phyloP scores from a whole-genome alignment of 2,797 vertebrate species.

The Acanthurus lineatus region DNA sequence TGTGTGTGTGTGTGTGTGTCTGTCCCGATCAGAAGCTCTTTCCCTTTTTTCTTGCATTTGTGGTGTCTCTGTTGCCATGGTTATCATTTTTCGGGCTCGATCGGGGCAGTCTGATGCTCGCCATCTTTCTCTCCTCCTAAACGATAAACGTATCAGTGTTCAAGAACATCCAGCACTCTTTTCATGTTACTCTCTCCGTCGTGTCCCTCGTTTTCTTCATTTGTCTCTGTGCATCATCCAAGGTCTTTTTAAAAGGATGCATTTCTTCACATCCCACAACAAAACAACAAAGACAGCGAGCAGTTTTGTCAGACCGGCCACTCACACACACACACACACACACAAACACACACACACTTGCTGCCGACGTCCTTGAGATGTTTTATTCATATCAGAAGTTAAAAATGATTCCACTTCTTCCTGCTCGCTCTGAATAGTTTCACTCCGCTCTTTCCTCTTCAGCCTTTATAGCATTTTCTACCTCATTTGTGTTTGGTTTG shows the following conservation, averaged over 20 bases:
- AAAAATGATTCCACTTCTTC: constrained; percentile 29
- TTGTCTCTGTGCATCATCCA: constrained; percentile 30
- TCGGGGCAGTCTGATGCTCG: constrained; percentile 8
- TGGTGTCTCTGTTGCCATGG: constrained; percentile 77
- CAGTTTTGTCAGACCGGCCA: constrained; percentile 41
- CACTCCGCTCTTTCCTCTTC: neutral
- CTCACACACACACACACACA: constrained; percentile 16
- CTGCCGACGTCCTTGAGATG: constrained; percentile 30
- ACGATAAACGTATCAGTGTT: constrained; percentile 16
- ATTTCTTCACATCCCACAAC: constrained; percentile 36
- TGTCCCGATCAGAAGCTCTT: constrained; percentile 26
- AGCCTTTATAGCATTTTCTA: neutral
- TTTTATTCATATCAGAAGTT: constrained; percentile 58
- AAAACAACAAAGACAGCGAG: constrained; percentile 42
- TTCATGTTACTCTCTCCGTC: constrained; percentile 10
- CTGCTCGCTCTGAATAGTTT: constrained; percentile 26
- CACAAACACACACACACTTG: constrained; percentile 23
- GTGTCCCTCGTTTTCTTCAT: constrained; percentile 1
- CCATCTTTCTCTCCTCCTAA: constrained; percentile 16
- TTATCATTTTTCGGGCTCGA: constrained; percentile 57
- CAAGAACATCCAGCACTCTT: neutral
- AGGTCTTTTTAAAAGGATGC: constrained; percentile 38
- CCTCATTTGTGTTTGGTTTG: constrained; percentile 2
- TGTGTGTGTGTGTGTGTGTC: constrained; percentile 17
- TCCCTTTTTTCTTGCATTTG: constrained; percentile 25